phyloP scores from a whole-genome alignment of 1,140 invertebrate species.

The Pseudomyrmex dendroicus region DNA sequence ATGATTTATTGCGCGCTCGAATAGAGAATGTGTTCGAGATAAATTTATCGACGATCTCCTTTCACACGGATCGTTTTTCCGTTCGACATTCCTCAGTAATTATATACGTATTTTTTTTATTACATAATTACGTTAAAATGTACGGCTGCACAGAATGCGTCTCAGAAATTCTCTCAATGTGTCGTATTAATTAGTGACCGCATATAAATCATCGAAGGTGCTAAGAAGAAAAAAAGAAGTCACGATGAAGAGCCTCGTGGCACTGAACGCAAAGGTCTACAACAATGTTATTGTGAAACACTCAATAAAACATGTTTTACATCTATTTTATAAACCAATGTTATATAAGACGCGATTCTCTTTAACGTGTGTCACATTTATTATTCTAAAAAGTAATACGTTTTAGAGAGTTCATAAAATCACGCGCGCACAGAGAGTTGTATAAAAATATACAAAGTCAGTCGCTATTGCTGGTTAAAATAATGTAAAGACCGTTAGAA shows the following conservation, averaged over 20 bases:
- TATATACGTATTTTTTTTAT: not conserved
- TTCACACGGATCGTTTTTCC: not conserved
- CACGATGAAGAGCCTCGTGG: not conserved
- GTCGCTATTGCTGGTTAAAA: no score
- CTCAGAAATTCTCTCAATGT: not conserved
- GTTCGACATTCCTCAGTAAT: not conserved
- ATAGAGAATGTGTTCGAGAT: not conserved
- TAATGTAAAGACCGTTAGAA: not conserved
- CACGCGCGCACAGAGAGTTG: no score
- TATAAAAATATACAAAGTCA: no score
- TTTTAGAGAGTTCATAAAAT: not conserved
- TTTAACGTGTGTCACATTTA: not conserved
- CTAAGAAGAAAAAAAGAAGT: not conserved
- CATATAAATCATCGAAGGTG: not conserved
- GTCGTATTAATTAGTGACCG: constrained; percentile 26
- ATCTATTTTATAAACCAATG: not conserved
- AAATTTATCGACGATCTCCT: not conserved
- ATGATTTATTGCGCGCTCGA: not conserved
- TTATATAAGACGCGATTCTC: not conserved
- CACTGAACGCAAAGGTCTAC: not conserved
- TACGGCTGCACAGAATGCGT: not conserved
- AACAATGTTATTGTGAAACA: not conserved
- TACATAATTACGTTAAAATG: not conserved
- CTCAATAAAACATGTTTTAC: no score
- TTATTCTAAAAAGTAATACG: not conserved